Percentiles rank a stretch among this genome's conserved stretches.
Evolutionary conservation across 2,797 vertebrate genomes (phyloP).

Genomic region (Echiichthys vipera): DNA sequence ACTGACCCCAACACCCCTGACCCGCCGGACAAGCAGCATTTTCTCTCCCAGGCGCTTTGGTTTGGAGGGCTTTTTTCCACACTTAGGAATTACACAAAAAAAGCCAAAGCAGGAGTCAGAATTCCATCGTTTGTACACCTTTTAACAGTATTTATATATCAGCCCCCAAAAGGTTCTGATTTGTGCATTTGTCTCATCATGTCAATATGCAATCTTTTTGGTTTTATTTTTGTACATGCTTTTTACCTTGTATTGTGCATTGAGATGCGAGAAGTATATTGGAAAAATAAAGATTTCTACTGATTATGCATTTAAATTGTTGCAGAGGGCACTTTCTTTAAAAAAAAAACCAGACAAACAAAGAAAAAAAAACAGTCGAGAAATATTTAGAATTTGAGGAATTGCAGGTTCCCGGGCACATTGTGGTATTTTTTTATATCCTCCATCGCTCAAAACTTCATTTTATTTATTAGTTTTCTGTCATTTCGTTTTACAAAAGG

Average conservation of each 20-base stretch:
- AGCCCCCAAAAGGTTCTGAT: conserved; percentile 54
- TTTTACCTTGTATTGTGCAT: conserved; percentile 82
- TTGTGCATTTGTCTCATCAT: conserved; percentile 69
- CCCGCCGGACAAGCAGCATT: conserved; percentile 93
- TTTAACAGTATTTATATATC: conserved; percentile 65
- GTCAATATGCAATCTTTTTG: conserved; percentile 75
- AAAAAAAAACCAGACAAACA: too few species aligned
- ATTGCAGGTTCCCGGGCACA: neutral
- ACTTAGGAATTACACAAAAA: conserved; percentile 59
- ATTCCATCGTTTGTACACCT: conserved; percentile 50
- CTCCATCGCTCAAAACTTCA: neutral
- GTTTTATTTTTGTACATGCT: conserved; percentile 84
- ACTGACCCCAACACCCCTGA: conserved; percentile 99
- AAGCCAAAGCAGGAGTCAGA: conserved; percentile 58
- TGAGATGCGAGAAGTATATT: conserved; percentile 82
- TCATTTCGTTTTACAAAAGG: conserved; percentile 12
- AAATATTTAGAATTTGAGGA: neutral
- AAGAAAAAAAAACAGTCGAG: too few species aligned
- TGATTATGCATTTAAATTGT: conserved; percentile 71
- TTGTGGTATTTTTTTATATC: neutral
- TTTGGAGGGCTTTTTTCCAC: conserved; percentile 76
- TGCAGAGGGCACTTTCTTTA: conserved; percentile 31
- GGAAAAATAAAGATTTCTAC: conserved; percentile 85
- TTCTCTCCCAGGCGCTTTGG: conserved; percentile 86
- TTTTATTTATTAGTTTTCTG: neutral